These are phyloP conservation scores for Miniopterus natalensis DNA, from an alignment of 2,113 vertebrate species.

Conservation along the genomic window DNA sequence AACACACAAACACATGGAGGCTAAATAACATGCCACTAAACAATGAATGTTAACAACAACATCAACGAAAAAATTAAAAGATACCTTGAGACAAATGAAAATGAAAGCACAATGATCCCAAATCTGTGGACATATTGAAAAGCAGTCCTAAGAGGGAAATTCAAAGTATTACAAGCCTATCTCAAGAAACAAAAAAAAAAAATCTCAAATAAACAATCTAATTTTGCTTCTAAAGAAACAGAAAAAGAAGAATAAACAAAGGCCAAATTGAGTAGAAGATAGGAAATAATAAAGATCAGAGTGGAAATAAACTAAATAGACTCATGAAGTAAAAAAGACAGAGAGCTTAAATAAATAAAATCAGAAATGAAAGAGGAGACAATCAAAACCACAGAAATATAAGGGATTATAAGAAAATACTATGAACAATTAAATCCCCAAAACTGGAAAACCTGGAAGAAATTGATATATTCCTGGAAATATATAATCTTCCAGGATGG, in stretches of 20 bases:
- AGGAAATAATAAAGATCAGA: not conserved
- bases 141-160: not conserved
- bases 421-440: not conserved
- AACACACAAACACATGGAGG: not conserved
- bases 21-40: not conserved
- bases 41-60: not conserved
- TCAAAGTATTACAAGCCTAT: not conserved
- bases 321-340: not conserved
- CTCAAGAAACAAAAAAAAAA: not conserved
- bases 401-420: not conserved
- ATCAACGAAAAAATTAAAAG: not conserved
- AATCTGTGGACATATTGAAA: not conserved
- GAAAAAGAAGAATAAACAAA: not conserved
- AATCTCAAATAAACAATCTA: not conserved
- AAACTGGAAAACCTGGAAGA: not conserved
- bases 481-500: not conserved
- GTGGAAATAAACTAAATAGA: not conserved
- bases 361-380: not conserved
- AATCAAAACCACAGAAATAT: not conserved
- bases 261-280: not conserved
- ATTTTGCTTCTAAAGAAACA: not conserved
- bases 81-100: not conserved
- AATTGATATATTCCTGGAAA: not conserved
- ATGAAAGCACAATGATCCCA: not conserved
- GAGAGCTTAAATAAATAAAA: not conserved